These are phyloP conservation scores for Lysiphlebus fabarum DNA, from an alignment of 1,140 invertebrate genomes.

Conservation along the genomic window DNA sequence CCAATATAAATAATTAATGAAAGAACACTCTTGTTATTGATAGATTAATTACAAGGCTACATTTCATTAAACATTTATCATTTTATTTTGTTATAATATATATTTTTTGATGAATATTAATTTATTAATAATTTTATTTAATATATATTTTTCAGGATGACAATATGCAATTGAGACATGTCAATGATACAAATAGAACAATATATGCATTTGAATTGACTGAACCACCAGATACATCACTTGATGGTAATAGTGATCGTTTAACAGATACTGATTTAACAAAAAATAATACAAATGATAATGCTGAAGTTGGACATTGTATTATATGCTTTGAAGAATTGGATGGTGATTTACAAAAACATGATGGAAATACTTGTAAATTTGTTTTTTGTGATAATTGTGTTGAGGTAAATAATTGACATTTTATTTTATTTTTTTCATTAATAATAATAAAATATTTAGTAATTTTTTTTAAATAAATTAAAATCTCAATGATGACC, in stretches of 20 bases:
- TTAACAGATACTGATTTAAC: constrained; percentile 33
- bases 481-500: constrained; percentile 48
- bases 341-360: constrained; percentile 59
- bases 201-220: constrained; percentile 59
- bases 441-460: background rate
- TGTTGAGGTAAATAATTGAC: constrained; percentile 59
- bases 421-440: constrained; percentile 4
- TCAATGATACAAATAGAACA: constrained; percentile 58
- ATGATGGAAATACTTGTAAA: constrained; percentile 55
- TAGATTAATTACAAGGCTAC: constrained; percentile 49
- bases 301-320: constrained; percentile 49
- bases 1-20: constrained; percentile 41
- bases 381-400: constrained; percentile 63
- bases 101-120: constrained; percentile 9
- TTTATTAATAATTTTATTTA: background rate
- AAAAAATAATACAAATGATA: constrained; percentile 34
- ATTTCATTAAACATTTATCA: constrained; percentile 40
- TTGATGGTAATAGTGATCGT: constrained; percentile 34
- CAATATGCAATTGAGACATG: constrained; percentile 56
- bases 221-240: constrained; percentile 39
- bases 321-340: constrained; percentile 66
- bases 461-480: background rate
- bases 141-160: constrained; percentile 57
- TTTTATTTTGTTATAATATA: constrained; percentile 12
- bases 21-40: constrained; percentile 50